These are phyloP conservation scores for Lutjanus erythropterus DNA, from an alignment of 2,113 vertebrate species.

Conservation along the genomic window DNA sequence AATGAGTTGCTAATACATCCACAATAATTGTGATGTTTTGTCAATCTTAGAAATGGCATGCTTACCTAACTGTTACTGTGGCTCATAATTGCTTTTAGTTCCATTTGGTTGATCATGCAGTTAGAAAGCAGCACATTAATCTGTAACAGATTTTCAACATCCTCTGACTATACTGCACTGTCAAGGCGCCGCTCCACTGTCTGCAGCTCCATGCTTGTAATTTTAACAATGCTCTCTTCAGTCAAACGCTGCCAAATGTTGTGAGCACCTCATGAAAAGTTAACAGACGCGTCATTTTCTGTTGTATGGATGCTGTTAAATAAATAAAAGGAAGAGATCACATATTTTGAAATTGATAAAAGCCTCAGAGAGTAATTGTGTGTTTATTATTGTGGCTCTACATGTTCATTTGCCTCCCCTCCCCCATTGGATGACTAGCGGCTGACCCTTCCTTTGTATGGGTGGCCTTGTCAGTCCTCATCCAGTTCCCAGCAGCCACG, in stretches of 20 bases:
- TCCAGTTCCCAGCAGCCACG: slow-evolving; percentile 68
- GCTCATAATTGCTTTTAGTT: slow-evolving; percentile 95
- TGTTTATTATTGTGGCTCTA: slow-evolving; percentile 44
- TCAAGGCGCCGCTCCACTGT: slow-evolving; percentile 19
- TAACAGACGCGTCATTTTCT: background rate
- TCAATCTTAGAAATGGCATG: slow-evolving; percentile 93
- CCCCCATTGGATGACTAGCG: slow-evolving; percentile 56
- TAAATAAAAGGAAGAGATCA: slow-evolving; percentile 7
- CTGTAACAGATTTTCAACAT: slow-evolving; percentile 57
- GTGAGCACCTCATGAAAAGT: slow-evolving; percentile 6
- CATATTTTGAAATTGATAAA: background rate
- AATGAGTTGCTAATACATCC: slow-evolving; percentile 61
- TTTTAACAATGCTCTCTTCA: slow-evolving; percentile 2
- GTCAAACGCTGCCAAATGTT: background rate
- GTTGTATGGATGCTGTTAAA: background rate
- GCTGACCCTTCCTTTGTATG: slow-evolving; percentile 74
- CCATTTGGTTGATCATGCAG: slow-evolving; percentile 93
- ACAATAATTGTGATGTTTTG: slow-evolving; percentile 61
- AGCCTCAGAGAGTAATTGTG: slow-evolving; percentile 24
- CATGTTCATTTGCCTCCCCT: slow-evolving; percentile 43
- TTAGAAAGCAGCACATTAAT: slow-evolving; percentile 85
- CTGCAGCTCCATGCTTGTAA: background rate
- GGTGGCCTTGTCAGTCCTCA: slow-evolving; percentile 80
- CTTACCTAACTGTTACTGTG: slow-evolving; percentile 92
- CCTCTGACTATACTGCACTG: slow-evolving; percentile 22